Evolutionary conservation across 2,888 invertebrate species (phyloP).

Genomic region (Agrenia bidenticulata): DNA sequence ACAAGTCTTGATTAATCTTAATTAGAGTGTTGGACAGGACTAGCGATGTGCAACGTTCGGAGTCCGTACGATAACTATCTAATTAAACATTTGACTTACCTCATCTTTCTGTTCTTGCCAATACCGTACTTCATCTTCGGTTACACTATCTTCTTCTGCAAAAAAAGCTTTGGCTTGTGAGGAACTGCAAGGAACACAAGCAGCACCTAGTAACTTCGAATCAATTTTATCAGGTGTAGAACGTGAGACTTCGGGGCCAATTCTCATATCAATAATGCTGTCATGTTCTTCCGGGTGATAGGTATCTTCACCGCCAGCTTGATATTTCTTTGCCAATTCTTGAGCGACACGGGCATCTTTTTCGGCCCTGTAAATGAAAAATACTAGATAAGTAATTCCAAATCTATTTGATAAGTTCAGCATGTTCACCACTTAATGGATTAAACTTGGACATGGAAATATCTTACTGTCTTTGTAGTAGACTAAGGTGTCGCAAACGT

Average conservation of each 20-base stretch:
- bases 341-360: constrained; percentile 68
- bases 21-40: too few relatives aligned
- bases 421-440: too few relatives aligned
- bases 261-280: not conserved
- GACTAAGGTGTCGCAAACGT: constrained; percentile 54
- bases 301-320: constrained; percentile 53
- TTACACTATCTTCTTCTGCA: not conserved
- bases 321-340: constrained; percentile 65
- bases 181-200: constrained; percentile 4
- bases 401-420: not conserved
- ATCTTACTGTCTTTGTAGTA: constrained; percentile 67
- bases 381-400: not conserved
- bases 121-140: constrained; percentile 62
- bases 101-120: constrained; percentile 74
- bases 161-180: not conserved
- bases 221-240: constrained; percentile 32
- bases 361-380: constrained; percentile 62
- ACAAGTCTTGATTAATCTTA: too few relatives aligned
- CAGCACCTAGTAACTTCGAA: constrained; percentile 9
- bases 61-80: too few relatives aligned
- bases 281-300: not conserved
- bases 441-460: not conserved
- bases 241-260: constrained; percentile 51
- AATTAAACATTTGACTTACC: constrained; percentile 59
- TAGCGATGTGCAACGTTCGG: not conserved